A percentile compares a stretch with the other conserved stretches of the same genome.
phyloP scores from a whole-genome alignment of 2,797 vertebrate species.

The Euphonia xanthogaster region DNA sequence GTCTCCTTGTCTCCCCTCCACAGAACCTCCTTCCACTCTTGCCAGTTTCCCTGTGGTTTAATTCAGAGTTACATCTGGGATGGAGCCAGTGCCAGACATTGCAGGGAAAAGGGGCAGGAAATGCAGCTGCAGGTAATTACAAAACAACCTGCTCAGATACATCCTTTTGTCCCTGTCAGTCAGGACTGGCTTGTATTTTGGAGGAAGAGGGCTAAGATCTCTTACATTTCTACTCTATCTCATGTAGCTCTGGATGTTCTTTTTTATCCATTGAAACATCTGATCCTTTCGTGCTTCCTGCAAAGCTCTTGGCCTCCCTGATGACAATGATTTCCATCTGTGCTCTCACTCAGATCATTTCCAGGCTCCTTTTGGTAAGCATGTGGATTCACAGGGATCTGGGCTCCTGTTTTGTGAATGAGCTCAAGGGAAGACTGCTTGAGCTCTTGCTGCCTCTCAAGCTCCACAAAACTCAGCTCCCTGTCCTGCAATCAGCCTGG shows the following conservation, averaged over 20 bases:
- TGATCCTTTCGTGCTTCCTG: slow-evolving; percentile 49
- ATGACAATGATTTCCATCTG: slow-evolving; percentile 56
- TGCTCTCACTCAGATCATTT: slow-evolving; percentile 30
- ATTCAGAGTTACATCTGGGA: neutral
- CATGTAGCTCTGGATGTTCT: neutral
- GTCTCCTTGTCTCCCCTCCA: neutral
- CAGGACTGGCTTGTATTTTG: neutral
- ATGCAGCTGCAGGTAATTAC: neutral
- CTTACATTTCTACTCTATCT: neutral
- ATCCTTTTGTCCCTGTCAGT: neutral
- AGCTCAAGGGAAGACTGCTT: neutral
- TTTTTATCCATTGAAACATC: slow-evolving; percentile 38
- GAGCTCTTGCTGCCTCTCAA: neutral
- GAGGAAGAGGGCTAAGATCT: neutral
- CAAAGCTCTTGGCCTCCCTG: slow-evolving; percentile 16
- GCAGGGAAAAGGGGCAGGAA: neutral
- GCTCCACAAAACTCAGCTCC: neutral
- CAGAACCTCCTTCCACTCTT: neutral
- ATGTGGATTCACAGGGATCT: neutral
- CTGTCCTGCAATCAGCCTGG: rapidly evolving
- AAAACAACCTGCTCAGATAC: neutral
- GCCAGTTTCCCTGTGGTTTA: neutral
- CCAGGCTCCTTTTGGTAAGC: slow-evolving; percentile 12
- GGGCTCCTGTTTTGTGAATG: neutral
- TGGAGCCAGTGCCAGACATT: neutral